Evolutionary conservation across 1,140 invertebrate genomes (phyloP), one percentile per base, ranked within the genome.

Genomic region (Heliconius congener): DNA sequence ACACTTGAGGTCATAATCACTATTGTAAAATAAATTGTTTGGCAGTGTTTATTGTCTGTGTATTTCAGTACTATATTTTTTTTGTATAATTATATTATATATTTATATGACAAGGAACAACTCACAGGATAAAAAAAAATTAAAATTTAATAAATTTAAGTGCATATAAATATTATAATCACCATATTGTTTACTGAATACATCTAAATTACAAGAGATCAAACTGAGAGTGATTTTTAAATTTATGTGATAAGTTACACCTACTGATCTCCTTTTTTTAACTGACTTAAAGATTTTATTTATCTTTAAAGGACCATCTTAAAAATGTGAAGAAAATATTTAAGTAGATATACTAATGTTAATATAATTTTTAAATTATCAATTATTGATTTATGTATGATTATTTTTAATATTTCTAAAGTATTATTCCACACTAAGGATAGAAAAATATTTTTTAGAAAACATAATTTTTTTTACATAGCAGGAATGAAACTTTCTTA

Each of bases 11-110:
- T 66, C 27, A 66, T 30, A 66, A 5, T 27, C 11, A 66, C 27
- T 66, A 66, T 52, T 75, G 30, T 27, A 75, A 75, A 52, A 37
- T 46, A 75, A 75, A 57, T 75, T 37, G 34, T 37, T 37, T 50
- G 60, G 60, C 60, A 66, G 60, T 66, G 60, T 30, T 66, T 66
- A 66, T 66, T 66, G 60, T 66, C 60, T 30, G 27, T 66, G 27
- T 30, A 66, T 66, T 66, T 66, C 4, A 66, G 23, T 30, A 66
- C 13, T 27, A 66, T 66, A 30, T 4, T 30, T 13, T 66, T 66
- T 30, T 27, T 66, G 60, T 66, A 30, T 66, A 66, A 23, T 46
- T 46, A 46, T 46, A 66, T 9, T 16, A 66, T 66, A 66, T 11
- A 66, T 66, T 66, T 16, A 30, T 66, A 66, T 66, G 27, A 66